Evolutionary conservation across 2,797 vertebrate genomes (phyloP).

Genomic region (Fundulus diaphanus): DNA sequence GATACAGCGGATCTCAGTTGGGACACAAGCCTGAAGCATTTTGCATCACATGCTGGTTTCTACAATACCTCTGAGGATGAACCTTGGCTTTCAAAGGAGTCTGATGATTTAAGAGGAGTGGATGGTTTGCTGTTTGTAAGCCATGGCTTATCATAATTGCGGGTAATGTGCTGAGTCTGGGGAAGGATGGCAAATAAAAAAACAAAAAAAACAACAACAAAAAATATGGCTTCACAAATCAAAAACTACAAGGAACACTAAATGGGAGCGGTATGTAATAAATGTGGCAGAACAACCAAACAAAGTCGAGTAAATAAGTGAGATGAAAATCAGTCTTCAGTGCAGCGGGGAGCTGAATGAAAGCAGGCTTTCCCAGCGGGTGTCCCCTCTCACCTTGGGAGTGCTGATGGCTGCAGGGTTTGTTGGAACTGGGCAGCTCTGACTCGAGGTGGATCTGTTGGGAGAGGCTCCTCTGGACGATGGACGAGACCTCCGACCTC

Average conservation of each 20-base stretch:
- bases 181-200: slow-evolving; percentile 91
- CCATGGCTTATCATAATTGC: slow-evolving; percentile 99
- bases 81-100: slow-evolving; percentile 93
- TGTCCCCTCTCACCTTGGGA: slow-evolving; percentile 86
- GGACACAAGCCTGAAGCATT: slow-evolving; percentile 64
- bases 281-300: slow-evolving; percentile 43
- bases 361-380: not conserved
- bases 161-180: slow-evolving; percentile 98
- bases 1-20: slow-evolving; percentile 65
- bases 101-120: slow-evolving; percentile 95
- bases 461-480: slow-evolving; percentile 94
- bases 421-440: slow-evolving; percentile 84
- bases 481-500: slow-evolving; percentile 93
- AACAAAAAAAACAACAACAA: no score
- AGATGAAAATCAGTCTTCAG: slow-evolving; percentile 18
- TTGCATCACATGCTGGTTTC: slow-evolving; percentile 72
- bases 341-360: not conserved
- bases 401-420: slow-evolving; percentile 73
- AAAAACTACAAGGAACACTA: slow-evolving; percentile 57
- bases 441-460: slow-evolving; percentile 94
- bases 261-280: slow-evolving; percentile 43
- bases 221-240: slow-evolving; percentile 82
- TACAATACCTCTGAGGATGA: slow-evolving; percentile 98
- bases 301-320: slow-evolving; percentile 13
- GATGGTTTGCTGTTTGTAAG: slow-evolving; percentile 99